These are phyloP conservation scores for Eclectus roratus DNA, from an alignment of 2,113 vertebrate species.

Conservation along the genomic window DNA sequence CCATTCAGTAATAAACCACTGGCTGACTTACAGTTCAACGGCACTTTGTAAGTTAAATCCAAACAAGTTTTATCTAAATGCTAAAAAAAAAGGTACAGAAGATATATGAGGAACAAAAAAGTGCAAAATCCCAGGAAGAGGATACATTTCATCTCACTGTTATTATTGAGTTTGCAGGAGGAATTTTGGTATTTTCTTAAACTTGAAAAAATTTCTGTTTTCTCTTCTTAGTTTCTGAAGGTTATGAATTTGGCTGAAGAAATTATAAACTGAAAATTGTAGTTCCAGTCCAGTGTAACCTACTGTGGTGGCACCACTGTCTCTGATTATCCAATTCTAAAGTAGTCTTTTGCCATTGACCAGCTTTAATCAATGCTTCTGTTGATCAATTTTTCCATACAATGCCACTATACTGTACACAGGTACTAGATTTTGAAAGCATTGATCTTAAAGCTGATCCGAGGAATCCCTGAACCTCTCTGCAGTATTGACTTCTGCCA, in stretches of 20 bases:
- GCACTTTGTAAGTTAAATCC: background rate
- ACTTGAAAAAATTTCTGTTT: background rate
- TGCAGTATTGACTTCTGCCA: background rate
- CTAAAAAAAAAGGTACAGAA: background rate
- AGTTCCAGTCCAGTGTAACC: background rate
- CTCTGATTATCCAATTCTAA: background rate
- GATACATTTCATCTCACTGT: background rate
- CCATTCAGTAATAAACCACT: background rate
- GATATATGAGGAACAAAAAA: background rate
- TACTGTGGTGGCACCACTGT: accelerated
- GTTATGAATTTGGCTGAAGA: background rate
- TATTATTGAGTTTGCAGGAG: background rate
- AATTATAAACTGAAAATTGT: background rate
- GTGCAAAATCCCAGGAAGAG: background rate
- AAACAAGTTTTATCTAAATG: background rate
- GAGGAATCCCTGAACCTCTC: background rate
- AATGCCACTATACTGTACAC: background rate
- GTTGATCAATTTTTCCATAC: background rate
- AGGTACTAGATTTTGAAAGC: background rate
- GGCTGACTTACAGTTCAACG: background rate
- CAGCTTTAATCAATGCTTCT: background rate
- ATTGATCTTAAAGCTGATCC: background rate
- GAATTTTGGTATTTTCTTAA: background rate
- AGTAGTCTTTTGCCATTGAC: background rate
- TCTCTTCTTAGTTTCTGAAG: background rate